Percentiles rank a stretch among this genome's conserved stretches.
Conservation (phyloP, 2,113 vertebrate species). For the Meleagris gallopavo region DNA sequence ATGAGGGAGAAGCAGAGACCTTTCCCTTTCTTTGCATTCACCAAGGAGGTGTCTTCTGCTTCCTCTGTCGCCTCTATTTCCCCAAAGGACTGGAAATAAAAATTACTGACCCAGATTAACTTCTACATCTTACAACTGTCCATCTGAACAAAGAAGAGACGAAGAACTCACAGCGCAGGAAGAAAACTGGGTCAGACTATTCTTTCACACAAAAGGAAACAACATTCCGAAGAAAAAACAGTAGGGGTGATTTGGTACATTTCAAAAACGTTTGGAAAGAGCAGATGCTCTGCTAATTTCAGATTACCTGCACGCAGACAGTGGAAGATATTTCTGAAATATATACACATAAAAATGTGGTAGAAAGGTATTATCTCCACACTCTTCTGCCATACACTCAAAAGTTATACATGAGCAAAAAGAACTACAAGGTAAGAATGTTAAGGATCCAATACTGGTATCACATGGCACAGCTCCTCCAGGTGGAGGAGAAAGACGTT, state of each 20-base stretch:
- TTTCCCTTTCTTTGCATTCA: not conserved
- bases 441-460: not conserved
- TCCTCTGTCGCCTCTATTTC: not conserved
- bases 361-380: not conserved
- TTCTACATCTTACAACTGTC: not conserved
- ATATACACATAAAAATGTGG: accelerated
- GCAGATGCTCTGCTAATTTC: not conserved
- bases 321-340: not conserved
- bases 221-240: not conserved
- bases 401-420: not conserved
- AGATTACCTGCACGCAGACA: not conserved
- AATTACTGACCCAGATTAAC: not conserved
- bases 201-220: not conserved
- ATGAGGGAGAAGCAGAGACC: not conserved
- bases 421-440: not conserved
- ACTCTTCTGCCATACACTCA: not conserved
- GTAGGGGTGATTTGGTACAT: not conserved
- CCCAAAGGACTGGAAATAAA: not conserved
- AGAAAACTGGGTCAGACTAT: not conserved
- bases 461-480: not conserved
- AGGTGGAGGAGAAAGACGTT: not conserved
- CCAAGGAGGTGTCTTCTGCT: too few relatives aligned
- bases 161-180: not conserved
- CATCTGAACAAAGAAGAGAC: not conserved
- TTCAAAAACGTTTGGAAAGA: accelerated